A percentile compares a stretch with the other conserved stretches of the same genome.
These are phyloP conservation scores for Nannoperca australis DNA, from an alignment of 2,797 vertebrate species.

Conservation along the genomic window DNA sequence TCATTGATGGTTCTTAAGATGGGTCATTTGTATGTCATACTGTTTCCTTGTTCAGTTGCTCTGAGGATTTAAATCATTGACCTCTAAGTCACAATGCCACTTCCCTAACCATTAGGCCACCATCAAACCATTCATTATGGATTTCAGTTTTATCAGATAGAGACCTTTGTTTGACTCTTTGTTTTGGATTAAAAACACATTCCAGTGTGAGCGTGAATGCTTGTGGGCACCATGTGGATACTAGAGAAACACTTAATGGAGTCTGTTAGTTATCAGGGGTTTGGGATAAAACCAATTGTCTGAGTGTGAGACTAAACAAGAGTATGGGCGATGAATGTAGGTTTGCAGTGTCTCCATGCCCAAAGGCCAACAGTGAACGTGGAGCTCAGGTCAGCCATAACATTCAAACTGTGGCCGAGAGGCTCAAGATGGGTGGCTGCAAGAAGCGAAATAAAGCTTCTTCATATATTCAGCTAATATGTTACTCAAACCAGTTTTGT, in stretches of 20 bases:
- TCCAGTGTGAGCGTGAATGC: constrained; percentile 54
- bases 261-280: constrained; percentile 57
- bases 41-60: background rate
- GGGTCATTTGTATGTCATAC: background rate
- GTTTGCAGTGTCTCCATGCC: constrained; percentile 18
- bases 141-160: constrained; percentile 36
- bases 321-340: constrained; percentile 8
- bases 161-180: constrained; percentile 59
- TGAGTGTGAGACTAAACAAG: constrained; percentile 58
- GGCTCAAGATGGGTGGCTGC: background rate
- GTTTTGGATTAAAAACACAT: constrained; percentile 68
- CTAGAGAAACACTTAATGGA: constrained; percentile 52
- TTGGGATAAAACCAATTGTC: constrained; percentile 55
- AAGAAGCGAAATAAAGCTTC: background rate
- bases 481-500: background rate
- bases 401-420: background rate
- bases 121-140: constrained; percentile 3
- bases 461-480: too few species aligned
- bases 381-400: constrained; percentile 13
- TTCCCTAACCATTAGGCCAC: background rate
- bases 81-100: background rate
- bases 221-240: constrained; percentile 60
- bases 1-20: background rate
- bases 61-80: constrained; percentile 20
- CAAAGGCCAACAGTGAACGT: constrained; percentile 14